These are phyloP conservation scores for Tetanocera ferruginea DNA, from an alignment of 2,888 invertebrate genomes.

Conservation along the genomic window DNA sequence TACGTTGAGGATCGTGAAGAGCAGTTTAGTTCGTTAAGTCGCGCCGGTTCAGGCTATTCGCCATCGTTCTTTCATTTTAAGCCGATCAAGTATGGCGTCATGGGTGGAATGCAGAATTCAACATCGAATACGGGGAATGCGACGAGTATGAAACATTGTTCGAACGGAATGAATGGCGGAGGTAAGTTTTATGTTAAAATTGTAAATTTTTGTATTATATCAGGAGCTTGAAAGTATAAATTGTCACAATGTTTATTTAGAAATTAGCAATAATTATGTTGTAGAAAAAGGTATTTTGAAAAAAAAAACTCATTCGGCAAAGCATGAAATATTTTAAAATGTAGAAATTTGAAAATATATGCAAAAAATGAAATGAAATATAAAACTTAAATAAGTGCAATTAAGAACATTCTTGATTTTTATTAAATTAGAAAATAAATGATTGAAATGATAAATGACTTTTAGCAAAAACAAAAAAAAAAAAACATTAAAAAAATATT, in stretches of 20 bases:
- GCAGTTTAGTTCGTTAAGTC: slow-evolving; percentile 83
- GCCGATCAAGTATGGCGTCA: slow-evolving; percentile 84
- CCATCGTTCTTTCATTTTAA: slow-evolving; percentile 95
- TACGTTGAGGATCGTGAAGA: slow-evolving; percentile 87
- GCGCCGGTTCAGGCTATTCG: slow-evolving; percentile 86
- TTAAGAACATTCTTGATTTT: too few species aligned
- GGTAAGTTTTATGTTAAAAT: slow-evolving; percentile 54
- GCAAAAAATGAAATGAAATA: too few species aligned
- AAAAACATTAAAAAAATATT: too few species aligned
- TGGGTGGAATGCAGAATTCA: slow-evolving; percentile 72
- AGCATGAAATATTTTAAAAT: too few species aligned
- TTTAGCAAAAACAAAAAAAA: too few species aligned
- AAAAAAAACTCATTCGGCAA: too few species aligned
- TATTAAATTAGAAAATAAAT: too few species aligned
- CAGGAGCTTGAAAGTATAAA: neutral
- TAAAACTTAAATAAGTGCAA: too few species aligned
- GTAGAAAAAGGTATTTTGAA: too few species aligned
- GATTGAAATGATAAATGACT: too few species aligned
- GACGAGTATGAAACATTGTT: slow-evolving; percentile 71
- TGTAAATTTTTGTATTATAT: neutral
- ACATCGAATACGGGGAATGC: slow-evolving; percentile 68
- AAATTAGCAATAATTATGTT: too few species aligned
- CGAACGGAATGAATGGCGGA: slow-evolving; percentile 66
- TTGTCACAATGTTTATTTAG: slow-evolving; percentile 20
- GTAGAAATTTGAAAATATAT: too few species aligned